Evolutionary conservation across 2,888 invertebrate species (phyloP).

Genomic region (Thecocarcelia acutangulata): DNA sequence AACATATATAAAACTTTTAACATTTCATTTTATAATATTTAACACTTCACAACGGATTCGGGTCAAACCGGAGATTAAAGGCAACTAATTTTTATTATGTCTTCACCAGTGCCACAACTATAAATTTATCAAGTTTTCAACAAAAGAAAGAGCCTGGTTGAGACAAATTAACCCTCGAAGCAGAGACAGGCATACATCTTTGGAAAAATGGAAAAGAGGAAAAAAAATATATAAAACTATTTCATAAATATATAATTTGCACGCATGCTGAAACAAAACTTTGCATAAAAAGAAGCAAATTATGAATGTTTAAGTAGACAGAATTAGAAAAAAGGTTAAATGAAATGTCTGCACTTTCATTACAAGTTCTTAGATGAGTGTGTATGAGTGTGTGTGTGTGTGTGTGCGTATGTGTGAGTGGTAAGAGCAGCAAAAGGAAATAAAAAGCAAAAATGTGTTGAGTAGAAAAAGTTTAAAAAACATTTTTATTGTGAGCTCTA

Average conservation of each 20-base stretch:
- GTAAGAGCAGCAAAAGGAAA: background rate
- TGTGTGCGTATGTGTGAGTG: too few relatives aligned
- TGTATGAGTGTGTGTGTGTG: too few relatives aligned
- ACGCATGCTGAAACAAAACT: conserved; percentile 23
- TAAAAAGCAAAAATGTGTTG: conserved; percentile 20
- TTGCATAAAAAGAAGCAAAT: conserved; percentile 36
- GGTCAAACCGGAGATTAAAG: conserved; percentile 25
- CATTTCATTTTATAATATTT: background rate
- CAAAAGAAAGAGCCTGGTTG: conserved; percentile 20
- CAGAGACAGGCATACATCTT: too few relatives aligned
- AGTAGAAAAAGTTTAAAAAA: conserved; percentile 1
- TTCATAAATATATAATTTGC: conserved; percentile 64
- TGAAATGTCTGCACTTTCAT: conserved; percentile 53
- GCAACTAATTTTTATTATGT: conserved; percentile 18
- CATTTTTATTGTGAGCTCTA: conserved; percentile 16
- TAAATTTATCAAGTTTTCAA: conserved; percentile 22
- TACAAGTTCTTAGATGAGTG: conserved; percentile 17
- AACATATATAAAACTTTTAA: conserved; percentile 4
- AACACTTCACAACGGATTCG: conserved; percentile 4
- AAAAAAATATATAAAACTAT: conserved; percentile 44
- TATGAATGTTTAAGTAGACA: conserved; percentile 49
- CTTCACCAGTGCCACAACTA: background rate
- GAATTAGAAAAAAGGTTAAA: conserved; percentile 49
- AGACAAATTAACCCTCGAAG: conserved; percentile 14
- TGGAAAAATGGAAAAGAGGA: too few relatives aligned